Evolutionary conservation across 2,888 invertebrate species (phyloP), one percentile per base, ranked within the genome.

Genomic region (Theretra japonica): DNA sequence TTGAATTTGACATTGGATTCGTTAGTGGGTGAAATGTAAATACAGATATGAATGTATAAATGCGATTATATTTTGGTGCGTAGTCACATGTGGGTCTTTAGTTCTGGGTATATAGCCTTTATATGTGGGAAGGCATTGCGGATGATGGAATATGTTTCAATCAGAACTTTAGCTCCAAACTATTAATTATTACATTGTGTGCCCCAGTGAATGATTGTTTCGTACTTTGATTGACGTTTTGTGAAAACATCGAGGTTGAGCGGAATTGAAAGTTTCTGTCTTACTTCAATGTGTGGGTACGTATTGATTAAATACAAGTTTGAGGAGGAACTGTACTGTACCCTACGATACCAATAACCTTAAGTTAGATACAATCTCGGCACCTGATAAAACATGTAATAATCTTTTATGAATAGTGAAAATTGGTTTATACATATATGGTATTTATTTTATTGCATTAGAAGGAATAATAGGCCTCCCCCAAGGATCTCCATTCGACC

Each of bases 101-200:
- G 21, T n/a, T n/a, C 30, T 60, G n/a, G 30, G 60, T 30, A 33
- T 30, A n/a, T 30, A 6, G 19, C 30, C 19, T 58, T 58, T 28
- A 28, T 59, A 28, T 17, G n/a, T 17, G 17, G 19, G 19, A 69
- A 19, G 68, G 68, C 33, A 53, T 53, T 70, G 69, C 59, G 60
- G 70, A 70, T 78, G 76, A 79, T 75, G 72, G 76, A 79, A 75
- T 76, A 75, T 72, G 74, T 74, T 79, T 72, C 75, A 76, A 80
- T 82, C 77, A 77, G 75, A 80, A 80, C 79, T 79, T 79, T 75
- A 79, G 70, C 76, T 73, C 70, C 70, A 53, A 72, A 79, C 80
- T 77, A 83, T 82, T 80, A 82, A 83, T 84, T 82, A 80, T 73
- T 76, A 73, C 74, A 77, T 77, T 76, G 81, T 78, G 76, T 73